phyloP scores from a whole-genome alignment of 1,140 invertebrate genomes.

The Polyergus mexicanus region DNA sequence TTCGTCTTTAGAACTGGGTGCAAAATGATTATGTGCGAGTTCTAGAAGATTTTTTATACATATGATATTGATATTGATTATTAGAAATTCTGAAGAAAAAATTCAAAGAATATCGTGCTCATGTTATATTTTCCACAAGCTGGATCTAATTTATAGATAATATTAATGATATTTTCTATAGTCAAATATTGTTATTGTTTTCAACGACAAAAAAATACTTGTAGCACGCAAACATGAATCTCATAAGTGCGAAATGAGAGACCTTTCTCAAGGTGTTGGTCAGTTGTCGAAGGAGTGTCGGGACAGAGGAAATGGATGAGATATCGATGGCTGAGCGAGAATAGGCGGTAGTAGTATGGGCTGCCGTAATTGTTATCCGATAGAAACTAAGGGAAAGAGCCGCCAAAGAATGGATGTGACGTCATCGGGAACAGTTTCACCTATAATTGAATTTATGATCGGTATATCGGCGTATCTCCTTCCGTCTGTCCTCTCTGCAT shows the following conservation, averaged over 20 bases:
- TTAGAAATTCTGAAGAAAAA: not conserved
- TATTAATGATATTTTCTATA: not conserved
- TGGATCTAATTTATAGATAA: not conserved
- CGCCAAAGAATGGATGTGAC: constrained; percentile 72
- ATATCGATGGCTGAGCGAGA: constrained; percentile 68
- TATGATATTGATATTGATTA: not conserved
- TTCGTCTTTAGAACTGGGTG: not conserved
- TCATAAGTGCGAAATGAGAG: constrained; percentile 42
- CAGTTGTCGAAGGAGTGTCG: constrained; percentile 59
- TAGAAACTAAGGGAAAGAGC: constrained; percentile 67
- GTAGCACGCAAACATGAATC: not conserved
- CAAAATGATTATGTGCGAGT: not conserved
- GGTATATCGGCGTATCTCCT: constrained; percentile 37
- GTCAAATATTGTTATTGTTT: constrained; percentile 25
- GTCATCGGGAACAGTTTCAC: constrained; percentile 73
- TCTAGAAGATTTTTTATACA: not conserved
- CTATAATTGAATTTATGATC: constrained; percentile 77
- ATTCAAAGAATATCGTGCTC: not conserved
- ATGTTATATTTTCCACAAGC: not conserved
- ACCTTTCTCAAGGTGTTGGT: constrained; percentile 39
- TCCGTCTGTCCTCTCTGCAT: constrained; percentile 5
- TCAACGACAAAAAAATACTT: constrained; percentile 23
- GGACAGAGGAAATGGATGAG: constrained; percentile 61
- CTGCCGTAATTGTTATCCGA: constrained; percentile 74
- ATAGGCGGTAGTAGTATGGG: constrained; percentile 28